These are phyloP conservation scores for Craterocephalus amniculus DNA, from an alignment of 2,797 vertebrate genomes.

Conservation along the genomic window DNA sequence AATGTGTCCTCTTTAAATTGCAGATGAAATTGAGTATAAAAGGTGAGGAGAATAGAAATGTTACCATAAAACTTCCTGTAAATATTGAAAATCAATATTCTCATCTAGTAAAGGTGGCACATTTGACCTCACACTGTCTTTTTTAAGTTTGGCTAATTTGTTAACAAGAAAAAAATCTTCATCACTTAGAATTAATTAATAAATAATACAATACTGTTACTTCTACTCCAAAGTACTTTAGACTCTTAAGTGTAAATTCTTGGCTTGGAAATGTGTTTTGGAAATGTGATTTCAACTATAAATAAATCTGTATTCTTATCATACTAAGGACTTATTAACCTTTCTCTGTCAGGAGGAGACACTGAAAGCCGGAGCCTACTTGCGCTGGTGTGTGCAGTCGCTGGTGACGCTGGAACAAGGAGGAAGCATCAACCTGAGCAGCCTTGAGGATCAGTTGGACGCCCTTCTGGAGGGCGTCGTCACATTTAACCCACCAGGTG, in stretches of 20 bases:
- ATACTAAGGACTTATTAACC: not conserved
- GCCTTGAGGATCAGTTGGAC: constrained; percentile 90
- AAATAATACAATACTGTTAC: not conserved
- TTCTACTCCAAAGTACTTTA: no score
- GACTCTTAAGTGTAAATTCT: no score
- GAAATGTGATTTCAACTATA: not conserved
- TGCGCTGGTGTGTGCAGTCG: constrained; percentile 89
- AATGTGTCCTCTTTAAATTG: not conserved
- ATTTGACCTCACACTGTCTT: no score
- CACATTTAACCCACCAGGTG: constrained; percentile 92
- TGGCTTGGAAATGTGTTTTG: no score
- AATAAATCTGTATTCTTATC: not conserved
- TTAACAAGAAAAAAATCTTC: not conserved
- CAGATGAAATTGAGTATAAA: no score
- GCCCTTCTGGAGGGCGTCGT: constrained; percentile 89
- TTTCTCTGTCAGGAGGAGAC: constrained; percentile 87
- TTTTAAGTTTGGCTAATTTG: not conserved
- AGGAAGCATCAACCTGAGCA: constrained; percentile 85
- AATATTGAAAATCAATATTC: no score
- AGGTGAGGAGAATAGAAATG: no score
- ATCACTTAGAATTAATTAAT: no score
- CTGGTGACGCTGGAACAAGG: constrained; percentile 91
- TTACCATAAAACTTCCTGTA: no score
- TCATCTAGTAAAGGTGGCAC: no score
- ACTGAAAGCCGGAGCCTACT: constrained; percentile 87